Evolutionary conservation across 2,113 vertebrate genomes (phyloP).

Genomic region (Anser brachyrhynchus): DNA sequence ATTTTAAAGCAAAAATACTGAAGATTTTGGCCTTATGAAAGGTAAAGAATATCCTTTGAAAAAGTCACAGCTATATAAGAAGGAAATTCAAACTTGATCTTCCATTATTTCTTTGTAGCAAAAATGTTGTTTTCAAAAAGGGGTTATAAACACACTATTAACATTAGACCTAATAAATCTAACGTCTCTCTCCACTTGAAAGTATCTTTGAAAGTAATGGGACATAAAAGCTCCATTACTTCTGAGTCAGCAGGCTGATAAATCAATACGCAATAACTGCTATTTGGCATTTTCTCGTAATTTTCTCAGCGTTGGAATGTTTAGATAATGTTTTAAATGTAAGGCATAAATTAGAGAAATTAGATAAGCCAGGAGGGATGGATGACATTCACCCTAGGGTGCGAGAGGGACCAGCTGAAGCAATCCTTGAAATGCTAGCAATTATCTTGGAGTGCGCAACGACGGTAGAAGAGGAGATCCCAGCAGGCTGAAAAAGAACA

Average conservation of each 20-base stretch:
- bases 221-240: neutral
- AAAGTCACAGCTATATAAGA: neutral
- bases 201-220: neutral
- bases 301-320: neutral
- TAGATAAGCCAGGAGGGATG: neutral
- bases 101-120: neutral
- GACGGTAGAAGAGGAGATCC: neutral
- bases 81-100: neutral
- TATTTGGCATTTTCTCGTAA: neutral
- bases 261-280: neutral
- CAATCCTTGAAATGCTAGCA: neutral
- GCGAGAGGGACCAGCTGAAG: neutral
- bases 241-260: constrained; percentile 13
- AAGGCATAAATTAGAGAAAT: constrained; percentile 13
- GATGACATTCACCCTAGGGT: neutral
- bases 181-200: constrained; percentile 2
- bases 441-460: neutral
- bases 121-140: neutral
- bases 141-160: neutral
- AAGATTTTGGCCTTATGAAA: neutral
- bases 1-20: neutral
- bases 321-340: neutral
- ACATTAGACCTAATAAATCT: neutral
- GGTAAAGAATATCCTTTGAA: neutral
- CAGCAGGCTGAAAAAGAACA: neutral